Conservation (phyloP, 2,888 invertebrate genomes). For the Bruchidius siliquastri region DNA sequence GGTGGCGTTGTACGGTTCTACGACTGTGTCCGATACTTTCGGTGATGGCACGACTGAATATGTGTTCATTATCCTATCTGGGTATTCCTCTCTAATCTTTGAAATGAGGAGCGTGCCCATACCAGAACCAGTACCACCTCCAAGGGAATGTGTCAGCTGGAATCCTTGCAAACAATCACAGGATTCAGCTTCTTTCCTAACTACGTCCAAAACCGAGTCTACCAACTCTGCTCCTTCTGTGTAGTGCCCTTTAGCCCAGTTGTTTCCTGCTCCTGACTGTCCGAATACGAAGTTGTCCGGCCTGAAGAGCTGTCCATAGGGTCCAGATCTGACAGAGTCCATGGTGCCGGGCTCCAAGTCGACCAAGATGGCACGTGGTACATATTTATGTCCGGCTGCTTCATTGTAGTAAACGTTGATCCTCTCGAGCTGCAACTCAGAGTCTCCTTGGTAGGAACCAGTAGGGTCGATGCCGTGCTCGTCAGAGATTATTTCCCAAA, state of each 20-base stretch:
- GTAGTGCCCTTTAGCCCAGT: conserved; percentile 86
- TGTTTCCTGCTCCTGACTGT: conserved; percentile 70
- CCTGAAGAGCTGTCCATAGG: conserved; percentile 80
- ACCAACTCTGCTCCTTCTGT: conserved; percentile 84
- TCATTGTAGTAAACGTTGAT: conserved; percentile 96
- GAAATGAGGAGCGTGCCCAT: conserved; percentile 72
- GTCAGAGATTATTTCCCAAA: conserved; percentile 95
- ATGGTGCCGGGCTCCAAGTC: conserved; percentile 80
- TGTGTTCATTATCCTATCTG: conserved; percentile 84
- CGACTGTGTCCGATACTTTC: conserved; percentile 69
- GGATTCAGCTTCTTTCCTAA: conserved; percentile 82
- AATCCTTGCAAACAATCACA: conserved; percentile 90
- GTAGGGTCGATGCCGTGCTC: conserved; percentile 92
- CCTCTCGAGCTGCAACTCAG: conserved; percentile 86
- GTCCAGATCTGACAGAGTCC: conserved; percentile 84
- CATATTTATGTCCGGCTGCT: conserved; percentile 73
- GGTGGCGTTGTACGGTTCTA: conserved; percentile 85
- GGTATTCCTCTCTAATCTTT: conserved; percentile 87
- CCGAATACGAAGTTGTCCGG: conserved; percentile 87
- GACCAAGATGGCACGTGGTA: conserved; percentile 69
- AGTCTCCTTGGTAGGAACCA: conserved; percentile 85
- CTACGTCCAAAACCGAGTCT: conserved; percentile 79
- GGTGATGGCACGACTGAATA: conserved; percentile 80
- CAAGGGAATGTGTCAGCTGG: conserved; percentile 78
- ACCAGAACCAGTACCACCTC: conserved; percentile 74